Evolutionary conservation across 2,113 vertebrate species (phyloP).

Genomic region (Ophthalmolycus amberensis): DNA sequence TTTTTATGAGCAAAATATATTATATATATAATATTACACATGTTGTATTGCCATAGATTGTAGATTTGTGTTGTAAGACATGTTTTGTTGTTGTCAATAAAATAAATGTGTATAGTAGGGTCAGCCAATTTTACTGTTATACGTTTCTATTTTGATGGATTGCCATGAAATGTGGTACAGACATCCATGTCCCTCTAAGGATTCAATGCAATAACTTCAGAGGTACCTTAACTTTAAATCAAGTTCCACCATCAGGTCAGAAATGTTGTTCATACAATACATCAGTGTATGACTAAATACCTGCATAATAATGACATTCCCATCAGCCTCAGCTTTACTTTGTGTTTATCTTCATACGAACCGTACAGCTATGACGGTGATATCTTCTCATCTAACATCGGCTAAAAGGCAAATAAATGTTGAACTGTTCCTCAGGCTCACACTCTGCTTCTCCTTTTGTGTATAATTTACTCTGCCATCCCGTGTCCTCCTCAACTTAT

Average conservation of each 20-base stretch:
- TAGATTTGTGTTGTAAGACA: neutral
- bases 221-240: neutral
- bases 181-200: neutral
- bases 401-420: neutral
- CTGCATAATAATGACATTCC: neutral
- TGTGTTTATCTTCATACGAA: neutral
- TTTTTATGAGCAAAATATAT: too few species aligned
- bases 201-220: neutral
- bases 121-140: neutral
- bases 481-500: neutral
- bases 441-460: neutral
- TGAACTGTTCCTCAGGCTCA: neutral
- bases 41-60: neutral
- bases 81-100: neutral
- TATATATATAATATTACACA: neutral
- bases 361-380: neutral
- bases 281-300: neutral
- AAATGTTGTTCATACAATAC: neutral
- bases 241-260: neutral
- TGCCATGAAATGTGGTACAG: neutral
- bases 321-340: neutral
- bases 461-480: neutral
- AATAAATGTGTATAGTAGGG: neutral
- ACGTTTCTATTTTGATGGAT: neutral
- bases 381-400: neutral